Percentiles rank a stretch among this genome's conserved stretches.
phyloP scores from a whole-genome alignment of 2,888 invertebrate species.

The Sycophila texana region DNA sequence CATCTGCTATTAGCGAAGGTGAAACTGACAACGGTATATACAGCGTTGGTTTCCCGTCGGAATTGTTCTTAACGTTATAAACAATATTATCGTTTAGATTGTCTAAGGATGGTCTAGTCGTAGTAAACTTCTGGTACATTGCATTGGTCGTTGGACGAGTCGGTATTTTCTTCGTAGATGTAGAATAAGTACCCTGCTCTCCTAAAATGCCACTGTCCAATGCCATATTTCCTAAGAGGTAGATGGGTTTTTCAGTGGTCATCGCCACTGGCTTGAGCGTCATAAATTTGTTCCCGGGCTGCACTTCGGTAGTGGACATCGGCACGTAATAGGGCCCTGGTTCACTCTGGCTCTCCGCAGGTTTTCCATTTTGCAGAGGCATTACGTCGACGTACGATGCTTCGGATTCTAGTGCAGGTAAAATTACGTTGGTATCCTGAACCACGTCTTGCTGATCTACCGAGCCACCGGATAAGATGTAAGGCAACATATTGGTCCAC shows the following conservation, averaged over 20 bases:
- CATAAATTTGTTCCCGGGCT: conserved; percentile 12
- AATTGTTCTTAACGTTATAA: conserved; percentile 20
- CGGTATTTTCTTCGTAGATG: conserved; percentile 10
- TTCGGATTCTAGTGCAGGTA: conserved; percentile 34
- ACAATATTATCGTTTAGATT: neutral
- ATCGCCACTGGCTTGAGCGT: neutral
- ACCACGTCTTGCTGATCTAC: conserved; percentile 50
- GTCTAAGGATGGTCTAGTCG: conserved; percentile 19
- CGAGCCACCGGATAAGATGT: conserved; percentile 84
- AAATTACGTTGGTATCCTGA: conserved; percentile 46
- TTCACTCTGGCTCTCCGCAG: neutral
- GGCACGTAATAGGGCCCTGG: conserved; percentile 25
- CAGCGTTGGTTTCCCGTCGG: conserved; percentile 47
- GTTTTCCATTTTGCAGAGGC: conserved; percentile 30
- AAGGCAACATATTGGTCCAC: conserved; percentile 89
- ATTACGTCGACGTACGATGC: conserved; percentile 41
- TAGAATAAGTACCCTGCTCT: conserved; percentile 13
- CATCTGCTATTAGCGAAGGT: conserved; percentile 20
- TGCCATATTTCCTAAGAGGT: conserved; percentile 54
- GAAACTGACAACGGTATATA: conserved; percentile 50
- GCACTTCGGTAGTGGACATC: neutral
- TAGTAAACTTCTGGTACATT: conserved; percentile 27
- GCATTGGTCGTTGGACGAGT: neutral
- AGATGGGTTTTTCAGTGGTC: conserved; percentile 45
- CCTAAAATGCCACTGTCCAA: conserved; percentile 48